Base-by-base conservation (phyloP, 1,140 invertebrate genomes). In the Asbolus verrucosus region DNA sequence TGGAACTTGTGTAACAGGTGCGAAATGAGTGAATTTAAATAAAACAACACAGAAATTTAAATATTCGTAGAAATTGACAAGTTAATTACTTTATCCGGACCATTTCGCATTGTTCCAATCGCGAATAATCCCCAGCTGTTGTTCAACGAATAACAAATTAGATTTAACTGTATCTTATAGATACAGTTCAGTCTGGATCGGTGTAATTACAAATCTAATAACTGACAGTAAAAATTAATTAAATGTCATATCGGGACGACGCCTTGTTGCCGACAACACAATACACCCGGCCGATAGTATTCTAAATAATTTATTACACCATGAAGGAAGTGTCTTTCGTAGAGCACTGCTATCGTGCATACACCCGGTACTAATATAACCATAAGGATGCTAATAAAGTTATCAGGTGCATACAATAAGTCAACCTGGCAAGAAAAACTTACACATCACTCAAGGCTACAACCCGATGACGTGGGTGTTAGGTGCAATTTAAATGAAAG, bases 331-430 rank as follows among this genome's bases (percentile, higher is more conserved):
- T 36, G 33, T 36, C 33, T 2, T 11, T 36, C 33, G 8, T 36
- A 36, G 5, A 2, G 33, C 6, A n/a, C 33, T 36, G 33, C 33
- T n/a, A n/a, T n/a, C n/a, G n/a, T n/a, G n/a, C n/a, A n/a, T n/a
- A n/a, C n/a, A n/a, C n/a, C n/a, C n/a, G n/a, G n/a, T n/a, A 43
- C 39, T 43, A 43, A 43, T 43, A 43, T n/a, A 43, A 43, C 39
- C 4, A 18, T 14, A 16, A 24, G 0, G 43, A 54, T 54, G 6
- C 19, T 54, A 54, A 54, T 54, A 54, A 54, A 54, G 46, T 54
- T 54, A 54, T 54, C 46, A 54, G n/a, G 21, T 36, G 8, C 13
- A 27, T 54, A 21, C 27, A 30, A 54, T 30, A 54, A 50, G 18
- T 19, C 11, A 36, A 36, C n/a, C 8, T 21, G 5, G 43, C 6